Percentiles rank a stretch among this genome's conserved stretches.
phyloP scores from a whole-genome alignment of 2,797 vertebrate genomes.

The Acrossocheilus fasciatus region DNA sequence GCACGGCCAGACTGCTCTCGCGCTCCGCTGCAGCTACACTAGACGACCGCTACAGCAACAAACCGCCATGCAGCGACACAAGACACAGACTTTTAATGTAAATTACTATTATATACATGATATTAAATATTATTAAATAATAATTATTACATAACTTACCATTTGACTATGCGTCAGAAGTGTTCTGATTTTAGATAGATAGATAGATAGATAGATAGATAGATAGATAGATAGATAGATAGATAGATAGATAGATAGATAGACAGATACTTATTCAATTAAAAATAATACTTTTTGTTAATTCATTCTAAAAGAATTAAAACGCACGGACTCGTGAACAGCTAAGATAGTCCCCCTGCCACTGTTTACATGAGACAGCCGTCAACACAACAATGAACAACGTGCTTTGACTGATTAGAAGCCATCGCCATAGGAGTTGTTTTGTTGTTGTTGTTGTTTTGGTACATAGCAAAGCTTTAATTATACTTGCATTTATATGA shows the following conservation, averaged over 20 bases:
- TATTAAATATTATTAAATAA: not conserved
- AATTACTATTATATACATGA: not conserved
- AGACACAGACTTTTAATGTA: not conserved
- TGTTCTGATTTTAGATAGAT: no score
- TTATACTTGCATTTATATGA: not conserved
- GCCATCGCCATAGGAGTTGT: not conserved
- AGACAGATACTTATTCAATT: not conserved
- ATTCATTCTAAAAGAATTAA: not conserved
- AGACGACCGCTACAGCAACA: constrained; percentile 23
- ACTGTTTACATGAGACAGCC: constrained; percentile 6
- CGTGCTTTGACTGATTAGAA: constrained; percentile 25
- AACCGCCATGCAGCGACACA: not conserved
- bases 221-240: not conserved
- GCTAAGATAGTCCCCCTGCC: not conserved
- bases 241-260: not conserved
- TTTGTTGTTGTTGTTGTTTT: no score
- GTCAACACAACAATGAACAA: constrained; percentile 23
- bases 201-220: not conserved
- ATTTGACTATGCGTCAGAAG: not conserved
- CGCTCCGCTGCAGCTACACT: constrained; percentile 1
- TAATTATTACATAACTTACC: not conserved
- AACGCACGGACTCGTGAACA: not conserved
- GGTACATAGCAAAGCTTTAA: not conserved
- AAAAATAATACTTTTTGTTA: not conserved
- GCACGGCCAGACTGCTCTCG: constrained; percentile 60